Conservation (phyloP, 2,888 invertebrate species). For the Lepidochrysops patricia region DNA sequence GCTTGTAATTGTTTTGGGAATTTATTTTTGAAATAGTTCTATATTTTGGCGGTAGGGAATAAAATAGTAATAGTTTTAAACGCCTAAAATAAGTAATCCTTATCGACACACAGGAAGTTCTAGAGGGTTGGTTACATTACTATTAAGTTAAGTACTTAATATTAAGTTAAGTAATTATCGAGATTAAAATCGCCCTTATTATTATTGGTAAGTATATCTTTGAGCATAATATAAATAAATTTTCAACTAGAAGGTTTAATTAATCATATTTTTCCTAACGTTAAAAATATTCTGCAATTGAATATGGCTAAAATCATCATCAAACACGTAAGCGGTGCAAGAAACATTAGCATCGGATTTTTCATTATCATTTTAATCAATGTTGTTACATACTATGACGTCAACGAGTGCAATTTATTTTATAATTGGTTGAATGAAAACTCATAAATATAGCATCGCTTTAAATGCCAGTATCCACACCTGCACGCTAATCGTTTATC, state of each 20-base stretch:
- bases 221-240: too few species aligned
- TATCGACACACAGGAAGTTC: too few species aligned
- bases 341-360: background rate
- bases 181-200: too few species aligned
- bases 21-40: too few species aligned
- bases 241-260: background rate
- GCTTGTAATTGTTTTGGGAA: too few species aligned
- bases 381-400: background rate
- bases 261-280: background rate
- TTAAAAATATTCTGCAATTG: background rate
- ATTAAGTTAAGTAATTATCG: too few species aligned
- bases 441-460: conserved; percentile 1
- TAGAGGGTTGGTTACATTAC: too few species aligned
- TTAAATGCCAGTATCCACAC: conserved; percentile 6
- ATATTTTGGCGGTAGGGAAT: too few species aligned
- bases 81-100: too few species aligned
- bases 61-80: too few species aligned
- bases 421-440: conserved; percentile 6
- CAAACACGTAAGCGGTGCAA: background rate
- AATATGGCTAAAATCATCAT: background rate
- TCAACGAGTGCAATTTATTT: conserved; percentile 6
- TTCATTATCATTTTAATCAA: background rate
- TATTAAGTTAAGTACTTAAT: too few species aligned
- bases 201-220: too few species aligned
- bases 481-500: conserved; percentile 9